These are phyloP conservation scores for Callipepla squamata DNA, from an alignment of 2,113 vertebrate genomes.

Conservation along the genomic window DNA sequence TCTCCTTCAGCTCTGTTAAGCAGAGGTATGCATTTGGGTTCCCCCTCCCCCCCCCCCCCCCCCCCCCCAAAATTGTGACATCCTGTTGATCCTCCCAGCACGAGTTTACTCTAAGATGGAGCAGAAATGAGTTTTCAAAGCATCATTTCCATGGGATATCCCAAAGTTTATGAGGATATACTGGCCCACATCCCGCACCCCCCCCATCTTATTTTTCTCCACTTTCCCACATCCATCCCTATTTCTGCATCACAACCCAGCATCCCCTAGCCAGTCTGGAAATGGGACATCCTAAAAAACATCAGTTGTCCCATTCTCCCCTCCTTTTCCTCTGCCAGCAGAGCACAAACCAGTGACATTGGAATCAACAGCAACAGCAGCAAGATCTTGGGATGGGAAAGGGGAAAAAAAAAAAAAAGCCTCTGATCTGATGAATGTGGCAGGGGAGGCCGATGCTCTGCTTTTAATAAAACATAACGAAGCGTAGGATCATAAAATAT, in stretches of 20 bases:
- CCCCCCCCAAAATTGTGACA: accelerated
- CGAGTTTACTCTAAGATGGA: accelerated
- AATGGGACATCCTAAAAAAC: accelerated
- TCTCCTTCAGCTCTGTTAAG: accelerated
- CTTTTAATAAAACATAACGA: conserved; percentile 80
- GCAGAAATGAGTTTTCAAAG: neutral
- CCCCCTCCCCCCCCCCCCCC: too few species aligned
- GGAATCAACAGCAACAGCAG: accelerated
- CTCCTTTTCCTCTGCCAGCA: neutral
- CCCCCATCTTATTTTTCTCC: neutral
- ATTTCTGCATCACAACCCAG: neutral
- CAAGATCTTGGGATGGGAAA: neutral
- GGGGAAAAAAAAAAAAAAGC: accelerated
- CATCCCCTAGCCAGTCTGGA: accelerated
- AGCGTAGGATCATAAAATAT: conserved; percentile 76
- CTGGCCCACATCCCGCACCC: neutral
- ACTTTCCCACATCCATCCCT: neutral
- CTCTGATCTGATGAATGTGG: neutral
- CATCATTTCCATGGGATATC: neutral
- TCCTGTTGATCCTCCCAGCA: accelerated
- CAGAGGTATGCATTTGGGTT: neutral
- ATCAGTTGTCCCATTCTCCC: neutral
- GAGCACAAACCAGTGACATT: accelerated
- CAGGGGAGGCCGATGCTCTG: neutral
- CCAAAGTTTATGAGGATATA: neutral